These are phyloP conservation scores for Ameiurus melas DNA, from an alignment of 2,113 vertebrate species.

Conservation along the genomic window DNA sequence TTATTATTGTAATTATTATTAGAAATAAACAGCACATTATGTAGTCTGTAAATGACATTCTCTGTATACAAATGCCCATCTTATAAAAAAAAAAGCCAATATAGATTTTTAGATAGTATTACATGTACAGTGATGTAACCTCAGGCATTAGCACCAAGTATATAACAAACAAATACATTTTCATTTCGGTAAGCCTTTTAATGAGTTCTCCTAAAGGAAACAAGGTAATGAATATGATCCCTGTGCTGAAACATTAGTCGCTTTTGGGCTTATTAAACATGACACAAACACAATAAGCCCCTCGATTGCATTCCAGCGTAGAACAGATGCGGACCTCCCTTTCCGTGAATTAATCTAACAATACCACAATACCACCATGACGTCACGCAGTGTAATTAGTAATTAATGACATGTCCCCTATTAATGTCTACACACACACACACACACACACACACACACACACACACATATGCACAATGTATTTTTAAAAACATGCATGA, in stretches of 20 bases:
- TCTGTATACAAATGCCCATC: background rate
- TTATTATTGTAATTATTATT: background rate
- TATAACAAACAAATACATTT: background rate
- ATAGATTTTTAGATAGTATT: background rate
- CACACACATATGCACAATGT: background rate
- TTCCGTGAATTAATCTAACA: conserved; percentile 51
- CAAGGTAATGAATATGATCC: conserved; percentile 25
- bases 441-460: conserved; percentile 18
- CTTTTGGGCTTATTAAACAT: conserved; percentile 54
- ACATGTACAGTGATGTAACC: conserved; percentile 1
- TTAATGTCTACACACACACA: background rate
- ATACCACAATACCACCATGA: conserved; percentile 47
- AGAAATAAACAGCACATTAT: background rate
- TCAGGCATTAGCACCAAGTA: background rate
- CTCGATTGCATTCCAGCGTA: conserved; percentile 59
- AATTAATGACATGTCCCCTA: conserved; percentile 71
- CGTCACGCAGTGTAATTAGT: conserved; percentile 62
- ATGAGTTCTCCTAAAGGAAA: conserved; percentile 27
- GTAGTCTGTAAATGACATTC: background rate
- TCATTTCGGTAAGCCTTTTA: background rate
- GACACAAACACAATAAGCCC: conserved; percentile 54
- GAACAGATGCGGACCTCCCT: conserved; percentile 58
- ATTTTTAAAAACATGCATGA: conserved; percentile 36
- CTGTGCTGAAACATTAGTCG: conserved; percentile 23
- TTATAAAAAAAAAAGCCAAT: background rate